These are phyloP conservation scores for Pithecia hirsuta DNA, from an alignment of 2,797 vertebrate genomes.

Conservation along the genomic window DNA sequence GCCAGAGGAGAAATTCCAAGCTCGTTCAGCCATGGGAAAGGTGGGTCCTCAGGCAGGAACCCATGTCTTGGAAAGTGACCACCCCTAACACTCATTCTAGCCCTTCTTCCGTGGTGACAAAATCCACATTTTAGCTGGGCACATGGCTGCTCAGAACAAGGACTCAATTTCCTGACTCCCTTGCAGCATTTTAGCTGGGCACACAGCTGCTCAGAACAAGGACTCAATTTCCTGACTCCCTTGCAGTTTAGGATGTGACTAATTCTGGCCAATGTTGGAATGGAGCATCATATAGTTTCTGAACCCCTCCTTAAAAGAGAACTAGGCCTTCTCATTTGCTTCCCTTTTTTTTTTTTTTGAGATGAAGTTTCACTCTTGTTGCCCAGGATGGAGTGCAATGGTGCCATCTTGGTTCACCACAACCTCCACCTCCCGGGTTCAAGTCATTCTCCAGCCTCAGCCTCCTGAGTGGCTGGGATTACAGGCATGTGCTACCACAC, in stretches of 20 bases:
- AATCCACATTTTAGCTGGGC: not conserved
- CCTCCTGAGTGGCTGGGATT: no score
- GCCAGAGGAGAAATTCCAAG: not conserved
- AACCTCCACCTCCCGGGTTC: no score
- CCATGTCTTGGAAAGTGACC: not conserved
- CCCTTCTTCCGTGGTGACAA: not conserved
- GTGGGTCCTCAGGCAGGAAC: not conserved
- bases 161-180: not conserved
- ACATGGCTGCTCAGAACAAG: not conserved
- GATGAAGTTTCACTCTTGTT: no score
- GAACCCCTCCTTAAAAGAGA: not conserved
- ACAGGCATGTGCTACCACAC: no score
- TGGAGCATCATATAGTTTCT: accelerated
- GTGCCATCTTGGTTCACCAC: no score
- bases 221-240: not conserved
- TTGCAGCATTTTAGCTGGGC: not conserved
- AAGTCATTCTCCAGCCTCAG: no score
- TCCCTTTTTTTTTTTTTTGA: no score
- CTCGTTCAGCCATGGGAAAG: not conserved
- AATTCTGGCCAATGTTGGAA: not conserved
- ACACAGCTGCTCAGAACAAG: not conserved
- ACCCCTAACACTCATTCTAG: not conserved
- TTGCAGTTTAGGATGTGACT: not conserved
- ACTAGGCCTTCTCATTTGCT: no score
- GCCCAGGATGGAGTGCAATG: no score